Evolutionary conservation across 2,113 vertebrate genomes (phyloP), one percentile per base, ranked within the genome.

Genomic region (Podocnemis expansa): DNA sequence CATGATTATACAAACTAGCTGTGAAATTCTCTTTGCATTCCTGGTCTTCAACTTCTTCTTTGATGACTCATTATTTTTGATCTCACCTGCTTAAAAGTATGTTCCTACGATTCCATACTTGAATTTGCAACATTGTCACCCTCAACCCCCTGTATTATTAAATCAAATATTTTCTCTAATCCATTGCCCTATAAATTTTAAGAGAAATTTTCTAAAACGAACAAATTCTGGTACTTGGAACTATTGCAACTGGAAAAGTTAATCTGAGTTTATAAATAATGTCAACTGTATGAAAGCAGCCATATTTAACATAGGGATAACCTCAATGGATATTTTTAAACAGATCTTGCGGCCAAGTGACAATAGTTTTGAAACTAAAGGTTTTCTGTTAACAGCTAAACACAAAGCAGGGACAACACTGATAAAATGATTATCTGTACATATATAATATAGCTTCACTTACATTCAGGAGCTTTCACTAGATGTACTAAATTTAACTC

Each of bases 401-500:
- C 0, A 47, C 1, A 75, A 76, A 88, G 84, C 73, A 76, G 54
- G 21, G 56, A 45, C 85, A 96, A 83, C n/a, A 89, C 0, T 43
- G 90, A 56, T 0, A 22, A 78, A 21, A 89, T 88, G 91, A 34
- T 6, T 11, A 52, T 76, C 82, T 79, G 76, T 22, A 89, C 92
- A 93, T 87, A 52, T 51, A 10, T 80, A 63, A 95, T 25, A n/a
- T 0, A 3, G 4, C 13, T 93, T 87, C 49, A 83, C 6, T 1
- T 76, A 76, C 6, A 93, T 63, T 41, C 86, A 89, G 86, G 80
- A 78, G 38, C 91, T 76, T 76, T 41, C 56, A 29, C 0, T 87
- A 94, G 67, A 47, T 84, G 56, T 60, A 90, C 52, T 85, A 76
- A 84, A 80, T 89, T 93, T 92, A 96, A 96, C 29, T 96, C 97